Evolutionary conservation across 2,888 invertebrate genomes (phyloP).

Genomic region (Clivina fossor): DNA sequence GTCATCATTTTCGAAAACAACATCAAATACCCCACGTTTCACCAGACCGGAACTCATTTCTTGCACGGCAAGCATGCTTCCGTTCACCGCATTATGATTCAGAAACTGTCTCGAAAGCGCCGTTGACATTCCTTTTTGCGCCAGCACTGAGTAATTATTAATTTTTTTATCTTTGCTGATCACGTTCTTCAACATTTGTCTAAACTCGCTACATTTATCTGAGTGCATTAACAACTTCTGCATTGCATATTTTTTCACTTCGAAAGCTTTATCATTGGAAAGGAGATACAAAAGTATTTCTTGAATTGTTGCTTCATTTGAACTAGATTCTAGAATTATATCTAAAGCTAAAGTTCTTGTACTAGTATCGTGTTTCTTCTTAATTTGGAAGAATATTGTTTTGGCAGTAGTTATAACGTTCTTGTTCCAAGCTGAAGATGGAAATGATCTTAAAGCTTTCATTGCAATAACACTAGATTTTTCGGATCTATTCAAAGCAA

Average conservation of each 20-base stretch:
- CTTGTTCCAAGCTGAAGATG: conserved; percentile 49
- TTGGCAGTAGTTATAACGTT: conserved; percentile 55
- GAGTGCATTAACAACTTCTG: conserved; percentile 64
- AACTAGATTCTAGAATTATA: conserved; percentile 63
- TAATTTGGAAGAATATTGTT: conserved; percentile 63
- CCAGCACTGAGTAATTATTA: conserved; percentile 69
- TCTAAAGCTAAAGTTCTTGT: conserved; percentile 71
- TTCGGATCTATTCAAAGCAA: conserved; percentile 56
- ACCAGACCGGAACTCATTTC: conserved; percentile 75
- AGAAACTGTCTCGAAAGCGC: conserved; percentile 68
- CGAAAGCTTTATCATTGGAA: conserved; percentile 59
- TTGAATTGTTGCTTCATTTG: conserved; percentile 57
- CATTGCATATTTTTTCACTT: conserved; percentile 66
- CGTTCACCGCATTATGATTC: conserved; percentile 62
- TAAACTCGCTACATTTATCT: conserved; percentile 56
- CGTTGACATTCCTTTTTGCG: conserved; percentile 73
- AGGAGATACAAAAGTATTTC: conserved; percentile 52
- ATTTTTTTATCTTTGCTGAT: conserved; percentile 53
- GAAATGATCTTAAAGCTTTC: conserved; percentile 64
- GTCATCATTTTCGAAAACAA: conserved; percentile 61
- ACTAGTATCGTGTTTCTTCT: conserved; percentile 65
- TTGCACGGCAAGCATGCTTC: conserved; percentile 68
- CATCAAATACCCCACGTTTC: conserved; percentile 75
- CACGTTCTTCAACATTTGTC: conserved; percentile 49
- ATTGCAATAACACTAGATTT: conserved; percentile 66